Percentiles rank a stretch among this genome's conserved stretches.
phyloP scores from a whole-genome alignment of 2,888 invertebrate species.

The Amblyteles armatorius region DNA sequence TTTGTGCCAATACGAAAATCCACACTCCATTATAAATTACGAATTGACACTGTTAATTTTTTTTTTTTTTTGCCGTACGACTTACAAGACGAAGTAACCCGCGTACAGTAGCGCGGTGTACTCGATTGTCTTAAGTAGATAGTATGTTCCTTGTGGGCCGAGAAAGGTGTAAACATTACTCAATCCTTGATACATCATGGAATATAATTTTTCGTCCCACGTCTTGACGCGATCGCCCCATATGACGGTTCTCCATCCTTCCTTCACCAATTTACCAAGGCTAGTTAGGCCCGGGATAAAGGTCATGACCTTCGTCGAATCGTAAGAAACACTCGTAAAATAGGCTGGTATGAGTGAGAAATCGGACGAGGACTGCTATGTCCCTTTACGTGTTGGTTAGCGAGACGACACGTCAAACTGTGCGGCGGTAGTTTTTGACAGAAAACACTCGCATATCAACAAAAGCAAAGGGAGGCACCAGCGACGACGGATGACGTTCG shows the following conservation, averaged over 20 bases:
- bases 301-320: slow-evolving; percentile 52
- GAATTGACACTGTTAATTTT: no score
- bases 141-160: slow-evolving; percentile 26
- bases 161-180: slow-evolving; percentile 20
- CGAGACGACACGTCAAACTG: slow-evolving; percentile 32
- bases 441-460: slow-evolving; percentile 56
- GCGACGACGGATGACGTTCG: slow-evolving; percentile 7
- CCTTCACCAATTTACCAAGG: slow-evolving; percentile 62
- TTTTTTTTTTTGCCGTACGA: neutral
- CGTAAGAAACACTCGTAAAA: neutral
- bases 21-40: no score
- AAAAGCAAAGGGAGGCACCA: neutral
- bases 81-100: slow-evolving; percentile 51
- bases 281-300: slow-evolving; percentile 51
- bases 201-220: slow-evolving; percentile 56
- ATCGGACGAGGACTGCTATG: slow-evolving; percentile 11
- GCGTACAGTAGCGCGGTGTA: slow-evolving; percentile 32
- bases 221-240: slow-evolving; percentile 56
- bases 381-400: slow-evolving; percentile 61
- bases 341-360: neutral
- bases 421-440: slow-evolving; percentile 28
- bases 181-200: slow-evolving; percentile 37
- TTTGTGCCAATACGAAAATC: no score
- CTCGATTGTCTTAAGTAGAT: slow-evolving; percentile 22
- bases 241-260: slow-evolving; percentile 65